A percentile compares a stretch with the other conserved stretches of the same genome.
Evolutionary conservation across 1,140 invertebrate genomes (phyloP).

Genomic region (Ips nitidus): DNA sequence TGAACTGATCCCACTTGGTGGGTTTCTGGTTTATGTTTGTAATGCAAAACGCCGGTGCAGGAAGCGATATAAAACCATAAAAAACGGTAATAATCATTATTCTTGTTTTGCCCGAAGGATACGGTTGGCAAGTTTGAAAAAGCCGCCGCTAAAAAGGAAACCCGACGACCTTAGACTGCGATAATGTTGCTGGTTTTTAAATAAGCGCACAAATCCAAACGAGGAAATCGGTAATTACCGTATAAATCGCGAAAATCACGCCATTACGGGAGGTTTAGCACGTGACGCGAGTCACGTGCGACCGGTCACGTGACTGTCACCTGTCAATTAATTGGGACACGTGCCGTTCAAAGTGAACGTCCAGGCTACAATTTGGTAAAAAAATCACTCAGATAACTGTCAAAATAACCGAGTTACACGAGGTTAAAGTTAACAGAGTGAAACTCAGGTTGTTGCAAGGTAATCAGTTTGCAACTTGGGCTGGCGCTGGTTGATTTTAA

Average conservation of each 20-base stretch:
- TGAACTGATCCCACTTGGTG: too few relatives aligned
- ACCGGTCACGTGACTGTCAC: neutral
- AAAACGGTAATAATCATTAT: slow-evolving; percentile 31
- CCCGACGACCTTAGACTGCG: slow-evolving; percentile 29
- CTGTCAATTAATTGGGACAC: too few relatives aligned
- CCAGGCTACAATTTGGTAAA: too few relatives aligned
- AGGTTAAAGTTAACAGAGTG: too few relatives aligned
- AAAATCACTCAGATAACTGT: too few relatives aligned
- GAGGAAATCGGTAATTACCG: slow-evolving; percentile 31
- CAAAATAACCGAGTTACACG: too few relatives aligned
- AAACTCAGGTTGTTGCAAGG: too few relatives aligned
- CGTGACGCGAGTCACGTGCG: slow-evolving; percentile 18
- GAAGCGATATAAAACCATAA: slow-evolving; percentile 33
- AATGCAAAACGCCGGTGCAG: slow-evolving; percentile 2
- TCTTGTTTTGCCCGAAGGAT: slow-evolving; percentile 30
- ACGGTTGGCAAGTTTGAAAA: slow-evolving; percentile 32
- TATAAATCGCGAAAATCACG: slow-evolving; percentile 24
- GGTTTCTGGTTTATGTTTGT: too few relatives aligned
- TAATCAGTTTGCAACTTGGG: too few relatives aligned
- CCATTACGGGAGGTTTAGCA: slow-evolving; percentile 7
- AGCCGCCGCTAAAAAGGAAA: slow-evolving; percentile 30
- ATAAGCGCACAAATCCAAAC: slow-evolving; percentile 26
- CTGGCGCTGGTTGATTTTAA: too few relatives aligned
- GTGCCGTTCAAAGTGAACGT: too few relatives aligned
- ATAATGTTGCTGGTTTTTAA: slow-evolving; percentile 27